These are phyloP conservation scores for Otolemur garnettii DNA, from an alignment of 2,113 vertebrate genomes.

Conservation along the genomic window DNA sequence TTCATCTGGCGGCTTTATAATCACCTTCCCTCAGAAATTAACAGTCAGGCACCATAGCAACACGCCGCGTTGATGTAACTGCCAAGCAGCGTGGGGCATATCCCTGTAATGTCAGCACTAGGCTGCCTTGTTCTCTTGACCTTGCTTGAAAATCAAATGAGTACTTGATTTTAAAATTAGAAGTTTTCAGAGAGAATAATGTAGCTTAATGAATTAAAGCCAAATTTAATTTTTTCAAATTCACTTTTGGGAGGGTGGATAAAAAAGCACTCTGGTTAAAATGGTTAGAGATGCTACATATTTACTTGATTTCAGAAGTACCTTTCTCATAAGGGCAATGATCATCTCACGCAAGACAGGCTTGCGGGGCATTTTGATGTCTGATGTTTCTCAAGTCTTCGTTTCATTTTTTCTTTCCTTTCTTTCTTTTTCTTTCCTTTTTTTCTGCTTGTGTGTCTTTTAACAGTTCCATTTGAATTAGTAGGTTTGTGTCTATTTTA, in stretches of 20 bases:
- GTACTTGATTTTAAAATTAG: conserved; percentile 86
- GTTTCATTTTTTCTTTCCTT: background rate
- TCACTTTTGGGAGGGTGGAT: conserved; percentile 55
- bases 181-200: conserved; percentile 83
- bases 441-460: background rate
- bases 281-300: conserved; percentile 35
- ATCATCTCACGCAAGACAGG: conserved; percentile 44
- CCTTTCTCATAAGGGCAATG: conserved; percentile 56
- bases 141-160: conserved; percentile 86
- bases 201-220: conserved; percentile 78
- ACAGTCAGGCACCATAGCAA: conserved; percentile 88
- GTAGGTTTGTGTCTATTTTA: background rate
- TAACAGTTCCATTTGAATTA: background rate
- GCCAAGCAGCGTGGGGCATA: conserved; percentile 79
- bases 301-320: conserved; percentile 77
- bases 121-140: conserved; percentile 86
- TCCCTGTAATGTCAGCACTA: conserved; percentile 86
- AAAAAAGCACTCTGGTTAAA: conserved; percentile 70
- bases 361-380: conserved; percentile 8
- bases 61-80: conserved; percentile 84
- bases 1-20: conserved; percentile 87
- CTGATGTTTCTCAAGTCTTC: background rate
- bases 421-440: background rate
- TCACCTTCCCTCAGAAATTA: conserved; percentile 90
- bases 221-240: conserved; percentile 82